Conservation (phyloP, 2,797 vertebrate species). For the Molossus alvarezi region DNA sequence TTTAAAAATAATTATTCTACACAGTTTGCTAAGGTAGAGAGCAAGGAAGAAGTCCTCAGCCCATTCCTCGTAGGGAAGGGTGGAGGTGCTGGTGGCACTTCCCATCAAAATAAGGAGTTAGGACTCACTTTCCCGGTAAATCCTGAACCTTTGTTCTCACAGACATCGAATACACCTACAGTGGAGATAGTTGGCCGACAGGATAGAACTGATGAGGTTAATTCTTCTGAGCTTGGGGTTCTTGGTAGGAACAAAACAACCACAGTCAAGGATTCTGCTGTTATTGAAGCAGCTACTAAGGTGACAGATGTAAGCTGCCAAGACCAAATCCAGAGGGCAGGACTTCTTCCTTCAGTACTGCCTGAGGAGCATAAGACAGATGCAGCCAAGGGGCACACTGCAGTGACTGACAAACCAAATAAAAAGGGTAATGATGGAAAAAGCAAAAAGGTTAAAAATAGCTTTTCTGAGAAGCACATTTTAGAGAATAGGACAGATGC, state of each 20-base stretch:
- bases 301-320: not conserved
- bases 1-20: conserved; percentile 64
- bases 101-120: not conserved
- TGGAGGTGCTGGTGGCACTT: not conserved
- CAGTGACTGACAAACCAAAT: conserved; percentile 55
- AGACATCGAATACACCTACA: not conserved
- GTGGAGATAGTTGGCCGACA: conserved; percentile 78
- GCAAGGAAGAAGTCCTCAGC: not conserved
- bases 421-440: conserved; percentile 83
- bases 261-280: not conserved
- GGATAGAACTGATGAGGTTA: conserved; percentile 70
- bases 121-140: fast-evolving
- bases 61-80: not conserved
- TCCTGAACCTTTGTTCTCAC: not conserved
- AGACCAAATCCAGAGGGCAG: conserved; percentile 39
- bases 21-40: conserved; percentile 49
- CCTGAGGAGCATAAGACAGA: conserved; percentile 33
- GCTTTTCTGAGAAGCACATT: conserved; percentile 72
- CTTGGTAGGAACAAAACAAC: not conserved
- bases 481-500: conserved; percentile 9
- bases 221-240: conserved; percentile 79
- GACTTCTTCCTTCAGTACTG: not conserved
- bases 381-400: not conserved
- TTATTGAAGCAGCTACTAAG: not conserved
- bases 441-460: conserved; percentile 72